Conservation (phyloP, 2,888 invertebrate species). For the Eilema griseolum region DNA sequence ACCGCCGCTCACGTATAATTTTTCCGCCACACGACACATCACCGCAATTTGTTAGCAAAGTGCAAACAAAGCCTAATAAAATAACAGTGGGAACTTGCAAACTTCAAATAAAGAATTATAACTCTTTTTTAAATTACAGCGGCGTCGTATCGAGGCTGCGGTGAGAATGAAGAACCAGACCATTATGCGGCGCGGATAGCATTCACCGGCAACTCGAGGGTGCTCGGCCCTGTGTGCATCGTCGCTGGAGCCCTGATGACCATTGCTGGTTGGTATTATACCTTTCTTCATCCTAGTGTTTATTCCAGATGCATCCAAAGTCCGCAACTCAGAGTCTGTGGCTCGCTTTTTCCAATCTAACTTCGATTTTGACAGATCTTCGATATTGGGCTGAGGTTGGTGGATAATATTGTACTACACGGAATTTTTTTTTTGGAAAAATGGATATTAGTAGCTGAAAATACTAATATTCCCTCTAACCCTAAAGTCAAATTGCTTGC, state of each 20-base stretch:
- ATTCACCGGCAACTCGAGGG: constrained; percentile 91
- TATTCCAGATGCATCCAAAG: too few relatives aligned
- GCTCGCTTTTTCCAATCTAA: too few relatives aligned
- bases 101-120: neutral
- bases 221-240: constrained; percentile 91
- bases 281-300: neutral
- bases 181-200: constrained; percentile 91
- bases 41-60: neutral
- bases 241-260: constrained; percentile 92
- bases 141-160: constrained; percentile 91
- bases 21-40: neutral
- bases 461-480: too few relatives aligned
- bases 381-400: too few relatives aligned
- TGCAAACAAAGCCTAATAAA: neutral
- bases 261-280: constrained; percentile 72
- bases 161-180: constrained; percentile 90
- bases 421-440: too few relatives aligned
- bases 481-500: too few relatives aligned
- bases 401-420: too few relatives aligned
- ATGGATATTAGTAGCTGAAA: too few relatives aligned
- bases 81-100: neutral
- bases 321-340: too few relatives aligned
- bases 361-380: too few relatives aligned
- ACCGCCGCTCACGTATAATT: neutral
- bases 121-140: constrained; percentile 79